Evolutionary conservation across 2,888 invertebrate genomes (phyloP).

Genomic region (Onthophagus sagittarius): DNA sequence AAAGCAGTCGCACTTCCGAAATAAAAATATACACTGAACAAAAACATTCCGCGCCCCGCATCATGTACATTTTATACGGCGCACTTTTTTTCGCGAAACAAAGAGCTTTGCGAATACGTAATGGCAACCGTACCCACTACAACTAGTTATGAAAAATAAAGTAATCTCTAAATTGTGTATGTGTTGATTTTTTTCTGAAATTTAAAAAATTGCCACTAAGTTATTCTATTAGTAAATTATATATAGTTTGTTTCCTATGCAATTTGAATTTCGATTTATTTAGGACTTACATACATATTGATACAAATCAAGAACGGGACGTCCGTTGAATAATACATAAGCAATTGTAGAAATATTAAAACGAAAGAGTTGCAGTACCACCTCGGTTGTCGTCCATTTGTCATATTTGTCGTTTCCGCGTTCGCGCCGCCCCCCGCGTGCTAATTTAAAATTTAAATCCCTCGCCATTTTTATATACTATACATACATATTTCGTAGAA

Average conservation of each 20-base stretch:
- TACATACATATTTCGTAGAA: constrained; percentile 23
- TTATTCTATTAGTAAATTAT: too few relatives aligned
- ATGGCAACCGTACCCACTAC: not conserved
- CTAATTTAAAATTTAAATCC: constrained; percentile 8
- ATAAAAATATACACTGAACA: constrained; percentile 5
- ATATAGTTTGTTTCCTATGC: not conserved
- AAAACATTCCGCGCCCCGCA: not conserved
- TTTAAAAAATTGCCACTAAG: too few relatives aligned
- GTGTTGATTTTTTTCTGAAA: not conserved
- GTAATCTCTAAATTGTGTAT: not conserved
- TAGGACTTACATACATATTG: not conserved
- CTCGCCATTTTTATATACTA: constrained; percentile 24
- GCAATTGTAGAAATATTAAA: constrained; percentile 26
- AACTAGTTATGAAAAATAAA: not conserved
- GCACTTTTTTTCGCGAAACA: not conserved
- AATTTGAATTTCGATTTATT: not conserved
- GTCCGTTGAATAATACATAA: constrained; percentile 27
- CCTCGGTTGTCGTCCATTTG: constrained; percentile 14
- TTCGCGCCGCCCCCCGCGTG: constrained; percentile 1
- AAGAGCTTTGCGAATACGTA: not conserved
- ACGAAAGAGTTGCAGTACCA: constrained; percentile 19
- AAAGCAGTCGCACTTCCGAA: not conserved
- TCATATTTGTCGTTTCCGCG: constrained; percentile 28
- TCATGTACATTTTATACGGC: not conserved
- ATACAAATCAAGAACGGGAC: not conserved